Percentiles rank a stretch among this genome's conserved stretches.
phyloP scores from a whole-genome alignment of 2,888 invertebrate genomes.

The Dyspetes luteomarginatus region DNA sequence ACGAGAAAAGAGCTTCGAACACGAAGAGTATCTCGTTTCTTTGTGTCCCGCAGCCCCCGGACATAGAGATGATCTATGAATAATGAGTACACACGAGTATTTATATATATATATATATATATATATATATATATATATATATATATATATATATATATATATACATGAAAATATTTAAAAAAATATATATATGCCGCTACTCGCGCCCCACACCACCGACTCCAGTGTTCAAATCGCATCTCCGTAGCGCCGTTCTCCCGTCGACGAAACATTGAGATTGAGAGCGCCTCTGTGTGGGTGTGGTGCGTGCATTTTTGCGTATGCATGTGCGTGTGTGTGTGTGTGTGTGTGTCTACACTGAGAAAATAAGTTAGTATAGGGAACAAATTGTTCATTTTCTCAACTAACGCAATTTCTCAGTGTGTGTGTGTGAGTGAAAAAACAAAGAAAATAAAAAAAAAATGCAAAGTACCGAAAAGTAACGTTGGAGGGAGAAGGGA shows the following conservation, averaged over 20 bases:
- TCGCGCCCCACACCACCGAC: constrained; percentile 82
- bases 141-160: constrained; percentile 29
- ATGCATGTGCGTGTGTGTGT: neutral
- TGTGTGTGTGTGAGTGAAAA: constrained; percentile 26
- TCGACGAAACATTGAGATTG: constrained; percentile 61
- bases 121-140: constrained; percentile 19
- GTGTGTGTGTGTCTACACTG: constrained; percentile 12
- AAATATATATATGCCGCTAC: constrained; percentile 68
- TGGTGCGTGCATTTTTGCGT: constrained; percentile 39
- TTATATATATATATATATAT: constrained; percentile 23
- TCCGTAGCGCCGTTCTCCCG: constrained; percentile 72
- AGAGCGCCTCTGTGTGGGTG: constrained; percentile 48
- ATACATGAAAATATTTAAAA: constrained; percentile 34
- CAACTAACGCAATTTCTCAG: too few relatives aligned
- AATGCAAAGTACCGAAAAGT: neutral
- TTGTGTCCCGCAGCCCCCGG: constrained; percentile 71
- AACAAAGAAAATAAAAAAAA: constrained; percentile 7
- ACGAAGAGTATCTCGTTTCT: constrained; percentile 40
- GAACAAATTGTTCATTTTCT: too few relatives aligned
- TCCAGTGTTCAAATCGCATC: constrained; percentile 82
- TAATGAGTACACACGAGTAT: constrained; percentile 71
- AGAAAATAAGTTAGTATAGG: neutral
- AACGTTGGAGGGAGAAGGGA: constrained; percentile 38
- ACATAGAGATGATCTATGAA: constrained; percentile 77
- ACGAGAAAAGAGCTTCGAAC: constrained; percentile 49